Evolutionary conservation across 2,113 vertebrate genomes (phyloP).

Genomic region (Sinocyclocheilus rhinocerous): DNA sequence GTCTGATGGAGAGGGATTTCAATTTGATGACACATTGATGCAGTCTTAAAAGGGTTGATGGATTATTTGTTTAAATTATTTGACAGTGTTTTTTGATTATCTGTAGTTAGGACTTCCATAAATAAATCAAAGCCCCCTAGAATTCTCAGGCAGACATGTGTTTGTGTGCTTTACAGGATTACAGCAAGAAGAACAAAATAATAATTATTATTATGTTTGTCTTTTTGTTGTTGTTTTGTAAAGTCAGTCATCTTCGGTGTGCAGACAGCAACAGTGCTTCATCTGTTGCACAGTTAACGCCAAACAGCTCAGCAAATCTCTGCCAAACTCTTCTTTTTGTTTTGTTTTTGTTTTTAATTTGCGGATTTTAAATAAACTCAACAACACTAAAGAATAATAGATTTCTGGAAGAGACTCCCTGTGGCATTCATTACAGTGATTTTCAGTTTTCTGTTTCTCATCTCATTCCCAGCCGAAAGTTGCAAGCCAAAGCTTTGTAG

Average conservation of each 20-base stretch:
- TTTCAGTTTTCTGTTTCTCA: constrained; percentile 21
- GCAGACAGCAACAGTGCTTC: constrained; percentile 3
- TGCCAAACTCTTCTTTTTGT: background rate
- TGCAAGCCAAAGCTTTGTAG: constrained; percentile 27
- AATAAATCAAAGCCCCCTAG: constrained; percentile 37
- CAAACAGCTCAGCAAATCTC: background rate
- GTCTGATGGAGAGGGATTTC: constrained; percentile 43
- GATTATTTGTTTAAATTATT: constrained; percentile 52
- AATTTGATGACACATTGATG: constrained; percentile 46
- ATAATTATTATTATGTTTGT: background rate
- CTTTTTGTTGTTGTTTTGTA: background rate
- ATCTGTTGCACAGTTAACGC: constrained; percentile 24
- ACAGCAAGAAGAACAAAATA: constrained; percentile 22
- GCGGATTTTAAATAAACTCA: constrained; percentile 11
- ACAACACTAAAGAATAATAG: constrained; percentile 10
- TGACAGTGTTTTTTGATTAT: constrained; percentile 30
- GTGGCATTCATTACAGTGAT: constrained; percentile 46
- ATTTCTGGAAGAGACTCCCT: constrained; percentile 33
- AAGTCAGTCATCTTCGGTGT: background rate
- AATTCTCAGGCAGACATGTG: background rate
- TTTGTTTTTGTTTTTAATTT: background rate
- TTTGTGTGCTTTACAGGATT: background rate
- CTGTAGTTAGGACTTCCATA: background rate
- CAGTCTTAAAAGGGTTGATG: constrained; percentile 47
- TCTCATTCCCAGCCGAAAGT: constrained; percentile 17